These are phyloP conservation scores for Pterois miles DNA, from an alignment of 2,797 vertebrate species.

Conservation along the genomic window DNA sequence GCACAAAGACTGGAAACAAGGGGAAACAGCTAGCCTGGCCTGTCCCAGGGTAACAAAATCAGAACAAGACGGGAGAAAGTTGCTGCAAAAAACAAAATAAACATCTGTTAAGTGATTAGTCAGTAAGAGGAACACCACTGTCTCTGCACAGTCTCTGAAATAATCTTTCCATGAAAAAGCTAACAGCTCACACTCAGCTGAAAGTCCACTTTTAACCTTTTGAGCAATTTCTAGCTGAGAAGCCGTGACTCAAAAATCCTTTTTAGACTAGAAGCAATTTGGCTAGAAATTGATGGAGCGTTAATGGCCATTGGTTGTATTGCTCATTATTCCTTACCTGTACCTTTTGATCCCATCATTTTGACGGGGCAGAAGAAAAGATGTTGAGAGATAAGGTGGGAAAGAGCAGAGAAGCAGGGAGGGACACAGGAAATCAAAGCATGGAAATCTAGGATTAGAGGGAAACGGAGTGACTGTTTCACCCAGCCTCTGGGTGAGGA, in stretches of 20 bases:
- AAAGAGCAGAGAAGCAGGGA: slow-evolving; percentile 27
- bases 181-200: not conserved
- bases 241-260: slow-evolving; percentile 4
- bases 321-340: slow-evolving; percentile 41
- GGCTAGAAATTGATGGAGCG: slow-evolving; percentile 4
- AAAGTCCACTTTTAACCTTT: slow-evolving; percentile 24
- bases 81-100: not conserved
- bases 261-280: slow-evolving; percentile 31
- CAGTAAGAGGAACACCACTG: not conserved
- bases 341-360: slow-evolving; percentile 53
- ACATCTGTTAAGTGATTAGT: not conserved
- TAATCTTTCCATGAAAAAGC: not conserved
- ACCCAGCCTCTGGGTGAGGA: slow-evolving; percentile 60
- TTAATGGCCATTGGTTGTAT: slow-evolving; percentile 34
- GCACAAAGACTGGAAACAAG: not conserved
- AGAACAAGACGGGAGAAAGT: not conserved
- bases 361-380: slow-evolving; percentile 30
- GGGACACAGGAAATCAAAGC: slow-evolving; percentile 64
- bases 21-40: not conserved
- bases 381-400: slow-evolving; percentile 34
- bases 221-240: slow-evolving; percentile 9
- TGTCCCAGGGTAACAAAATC: not conserved
- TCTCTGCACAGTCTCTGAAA: not conserved
- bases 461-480: slow-evolving; percentile 58
- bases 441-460: slow-evolving; percentile 73